Evolutionary conservation across 1,140 invertebrate species (phyloP).

Genomic region (Tetramorium simillimum): DNA sequence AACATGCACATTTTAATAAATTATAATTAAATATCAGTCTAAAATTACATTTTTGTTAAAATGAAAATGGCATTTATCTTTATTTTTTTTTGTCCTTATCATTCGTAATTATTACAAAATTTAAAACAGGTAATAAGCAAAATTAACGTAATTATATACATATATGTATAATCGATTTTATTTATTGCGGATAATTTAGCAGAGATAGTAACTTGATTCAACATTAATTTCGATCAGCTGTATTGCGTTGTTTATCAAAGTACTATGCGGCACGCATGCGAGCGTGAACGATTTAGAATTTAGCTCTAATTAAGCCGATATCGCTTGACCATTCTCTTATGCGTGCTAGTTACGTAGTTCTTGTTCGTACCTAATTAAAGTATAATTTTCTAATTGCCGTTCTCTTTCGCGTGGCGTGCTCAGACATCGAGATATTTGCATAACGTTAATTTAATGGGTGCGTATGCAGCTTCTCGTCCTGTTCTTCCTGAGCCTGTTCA

Average conservation of each 20-base stretch:
- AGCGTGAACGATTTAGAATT: constrained; percentile 25
- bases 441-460: constrained; percentile 53
- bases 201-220: background rate
- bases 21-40: background rate
- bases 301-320: constrained; percentile 11
- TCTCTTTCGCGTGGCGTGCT: background rate
- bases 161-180: background rate
- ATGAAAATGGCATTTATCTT: background rate
- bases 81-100: background rate
- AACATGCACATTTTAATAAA: background rate
- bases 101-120: background rate
- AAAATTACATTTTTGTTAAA: background rate
- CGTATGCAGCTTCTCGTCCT: background rate
- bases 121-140: background rate
- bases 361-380: constrained; percentile 40
- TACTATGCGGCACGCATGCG: background rate
- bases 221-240: background rate
- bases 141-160: background rate
- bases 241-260: background rate
- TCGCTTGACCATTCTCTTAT: background rate
- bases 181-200: background rate
- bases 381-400: constrained; percentile 48
- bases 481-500: background rate
- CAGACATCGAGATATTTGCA: constrained; percentile 49
- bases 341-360: background rate